These are phyloP conservation scores for Cherax quadricarinatus DNA, from an alignment of 1,140 invertebrate species.

Conservation along the genomic window DNA sequence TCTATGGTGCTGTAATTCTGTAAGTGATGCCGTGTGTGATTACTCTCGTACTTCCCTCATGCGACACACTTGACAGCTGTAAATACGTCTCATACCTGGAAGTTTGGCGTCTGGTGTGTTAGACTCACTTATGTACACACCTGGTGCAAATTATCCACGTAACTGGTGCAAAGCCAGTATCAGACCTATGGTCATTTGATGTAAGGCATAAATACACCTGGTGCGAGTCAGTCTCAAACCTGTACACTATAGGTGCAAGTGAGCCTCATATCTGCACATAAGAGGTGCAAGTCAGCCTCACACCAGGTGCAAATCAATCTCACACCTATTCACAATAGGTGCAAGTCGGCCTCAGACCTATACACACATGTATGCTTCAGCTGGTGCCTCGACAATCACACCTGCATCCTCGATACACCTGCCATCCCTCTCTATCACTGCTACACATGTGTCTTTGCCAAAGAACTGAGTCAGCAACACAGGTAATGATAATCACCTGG, in stretches of 20 bases:
- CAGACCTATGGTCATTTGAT: no score
- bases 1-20: constrained; percentile 17
- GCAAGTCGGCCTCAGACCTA: not conserved
- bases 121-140: not conserved
- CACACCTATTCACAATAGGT: no score
- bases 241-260: no score
- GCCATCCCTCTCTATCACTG: not conserved
- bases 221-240: no score
- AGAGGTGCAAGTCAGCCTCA: no score
- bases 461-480: no score
- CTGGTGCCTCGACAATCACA: constrained; percentile 4
- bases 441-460: not conserved
- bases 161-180: no score
- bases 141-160: not conserved
- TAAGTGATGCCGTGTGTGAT: not conserved
- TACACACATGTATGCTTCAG: not conserved
- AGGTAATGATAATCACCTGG: no score
- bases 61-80: not conserved
- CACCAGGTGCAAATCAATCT: no score
- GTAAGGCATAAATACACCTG: no score
- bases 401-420: not conserved
- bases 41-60: not conserved
- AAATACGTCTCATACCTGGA: not conserved
- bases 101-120: not conserved
- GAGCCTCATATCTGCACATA: no score